These are phyloP conservation scores for Crotalus helleri DNA, from an alignment of 2,113 vertebrate genomes.

Conservation along the genomic window DNA sequence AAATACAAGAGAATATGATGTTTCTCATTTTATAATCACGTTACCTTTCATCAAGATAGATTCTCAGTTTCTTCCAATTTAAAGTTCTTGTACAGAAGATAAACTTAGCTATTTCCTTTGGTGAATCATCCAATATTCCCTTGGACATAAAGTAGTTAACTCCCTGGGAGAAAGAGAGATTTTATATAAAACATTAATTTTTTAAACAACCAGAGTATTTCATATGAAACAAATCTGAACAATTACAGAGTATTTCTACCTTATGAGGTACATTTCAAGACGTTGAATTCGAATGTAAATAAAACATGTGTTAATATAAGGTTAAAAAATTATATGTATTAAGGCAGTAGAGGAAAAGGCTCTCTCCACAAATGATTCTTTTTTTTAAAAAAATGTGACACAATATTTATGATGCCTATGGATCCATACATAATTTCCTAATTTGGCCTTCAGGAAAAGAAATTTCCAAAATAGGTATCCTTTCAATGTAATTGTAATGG, in stretches of 20 bases:
- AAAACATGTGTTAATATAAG: slow-evolving; percentile 39
- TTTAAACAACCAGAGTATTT: slow-evolving; percentile 46
- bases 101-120: slow-evolving; percentile 95
- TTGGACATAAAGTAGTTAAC: slow-evolving; percentile 96
- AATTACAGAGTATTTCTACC: slow-evolving; percentile 30
- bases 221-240: slow-evolving; percentile 39
- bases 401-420: slow-evolving; percentile 7
- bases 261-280: slow-evolving; percentile 58
- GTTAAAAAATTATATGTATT: slow-evolving; percentile 62
- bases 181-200: slow-evolving; percentile 44
- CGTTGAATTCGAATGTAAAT: slow-evolving; percentile 62
- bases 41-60: slow-evolving; percentile 97
- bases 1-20: neutral
- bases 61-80: slow-evolving; percentile 98
- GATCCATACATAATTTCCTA: slow-evolving; percentile 55
- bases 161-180: slow-evolving; percentile 76
- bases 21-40: neutral
- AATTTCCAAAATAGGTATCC: slow-evolving; percentile 46
- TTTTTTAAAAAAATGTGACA: slow-evolving; percentile 25
- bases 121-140: slow-evolving; percentile 89
- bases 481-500: slow-evolving; percentile 40
- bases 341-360: slow-evolving; percentile 54
- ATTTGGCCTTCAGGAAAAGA: slow-evolving; percentile 57
- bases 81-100: slow-evolving; percentile 97
- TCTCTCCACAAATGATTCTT: slow-evolving; percentile 25